Percentiles rank a stretch among this genome's conserved stretches.
Evolutionary conservation across 2,113 vertebrate genomes (phyloP).

Genomic region (Geococcyx californianus): DNA sequence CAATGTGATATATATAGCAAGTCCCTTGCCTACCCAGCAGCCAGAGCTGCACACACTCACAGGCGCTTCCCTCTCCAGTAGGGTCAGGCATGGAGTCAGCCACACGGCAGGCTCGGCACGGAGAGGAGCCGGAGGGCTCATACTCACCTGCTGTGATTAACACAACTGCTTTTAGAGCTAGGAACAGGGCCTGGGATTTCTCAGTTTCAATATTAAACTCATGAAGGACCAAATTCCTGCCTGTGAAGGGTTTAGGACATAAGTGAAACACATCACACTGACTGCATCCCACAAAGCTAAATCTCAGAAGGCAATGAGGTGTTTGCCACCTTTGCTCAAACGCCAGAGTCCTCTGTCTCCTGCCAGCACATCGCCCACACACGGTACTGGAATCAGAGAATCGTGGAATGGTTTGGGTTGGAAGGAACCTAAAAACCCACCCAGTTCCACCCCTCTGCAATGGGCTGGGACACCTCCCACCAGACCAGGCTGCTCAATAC

Average conservation of each 20-base stretch:
- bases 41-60: neutral
- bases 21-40: neutral
- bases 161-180: neutral
- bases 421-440: too few species aligned
- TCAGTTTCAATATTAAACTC: neutral
- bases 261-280: neutral
- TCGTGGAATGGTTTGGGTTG: too few species aligned
- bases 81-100: accelerated
- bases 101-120: accelerated
- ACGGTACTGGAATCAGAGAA: too few species aligned
- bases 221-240: neutral
- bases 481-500: too few species aligned
- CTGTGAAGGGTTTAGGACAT: neutral
- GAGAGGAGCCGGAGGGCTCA: neutral
- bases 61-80: neutral
- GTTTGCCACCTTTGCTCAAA: neutral
- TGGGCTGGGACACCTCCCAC: too few species aligned
- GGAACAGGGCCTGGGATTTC: neutral
- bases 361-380: accelerated
- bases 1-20: conserved; percentile 1
- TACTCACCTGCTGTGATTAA: neutral
- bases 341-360: neutral
- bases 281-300: neutral
- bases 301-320: neutral
- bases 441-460: too few species aligned